Evolutionary conservation across 2,113 vertebrate species (phyloP).

Genomic region (Istiophorus platypterus): DNA sequence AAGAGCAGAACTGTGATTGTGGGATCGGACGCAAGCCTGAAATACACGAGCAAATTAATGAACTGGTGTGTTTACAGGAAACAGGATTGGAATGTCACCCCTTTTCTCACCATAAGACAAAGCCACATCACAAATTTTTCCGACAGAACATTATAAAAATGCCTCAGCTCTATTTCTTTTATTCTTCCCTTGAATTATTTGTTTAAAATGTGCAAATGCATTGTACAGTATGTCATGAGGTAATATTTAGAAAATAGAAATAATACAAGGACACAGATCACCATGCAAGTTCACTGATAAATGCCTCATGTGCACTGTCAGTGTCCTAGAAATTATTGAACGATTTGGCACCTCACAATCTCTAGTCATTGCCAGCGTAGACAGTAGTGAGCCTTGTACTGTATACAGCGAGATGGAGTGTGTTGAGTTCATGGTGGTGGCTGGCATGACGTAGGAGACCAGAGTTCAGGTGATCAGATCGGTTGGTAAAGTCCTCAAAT

Average conservation of each 20-base stretch:
- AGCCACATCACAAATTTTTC: neutral
- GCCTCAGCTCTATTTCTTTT: no score
- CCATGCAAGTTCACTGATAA: no score
- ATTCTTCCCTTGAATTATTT: no score
- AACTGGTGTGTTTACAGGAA: slow-evolving; percentile 22
- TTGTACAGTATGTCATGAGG: neutral
- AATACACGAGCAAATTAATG: slow-evolving; percentile 25
- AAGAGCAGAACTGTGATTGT: neutral
- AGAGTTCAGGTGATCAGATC: no score
- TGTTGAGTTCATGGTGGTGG: neutral
- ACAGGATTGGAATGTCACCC: neutral
- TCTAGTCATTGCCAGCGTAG: no score
- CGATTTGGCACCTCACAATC: no score
- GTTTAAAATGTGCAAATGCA: neutral
- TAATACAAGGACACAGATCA: no score
- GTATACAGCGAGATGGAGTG: neutral
- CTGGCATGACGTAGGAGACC: neutral
- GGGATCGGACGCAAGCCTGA: slow-evolving; percentile 1
- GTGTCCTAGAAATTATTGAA: neutral
- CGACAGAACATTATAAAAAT: neutral
- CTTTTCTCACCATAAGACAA: neutral
- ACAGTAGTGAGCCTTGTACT: no score
- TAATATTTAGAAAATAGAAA: neutral
- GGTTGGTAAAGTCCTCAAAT: neutral
- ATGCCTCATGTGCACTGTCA: no score